phyloP scores from a whole-genome alignment of 2,113 vertebrate species.

The Megaceryle maxima region DNA sequence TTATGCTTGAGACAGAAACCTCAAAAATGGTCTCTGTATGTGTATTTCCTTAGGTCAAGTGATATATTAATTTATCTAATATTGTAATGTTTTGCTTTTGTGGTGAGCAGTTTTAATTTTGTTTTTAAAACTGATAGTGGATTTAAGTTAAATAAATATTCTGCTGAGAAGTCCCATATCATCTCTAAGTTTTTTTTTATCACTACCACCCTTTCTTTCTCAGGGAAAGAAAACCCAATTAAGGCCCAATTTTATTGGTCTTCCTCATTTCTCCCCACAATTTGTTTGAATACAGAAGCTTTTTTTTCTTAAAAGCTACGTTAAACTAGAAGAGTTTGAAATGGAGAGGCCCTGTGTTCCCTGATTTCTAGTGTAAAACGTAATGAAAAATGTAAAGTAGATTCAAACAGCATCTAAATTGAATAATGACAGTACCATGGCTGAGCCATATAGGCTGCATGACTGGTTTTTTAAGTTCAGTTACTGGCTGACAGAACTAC shows the following conservation, averaged over 20 bases:
- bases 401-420: neutral
- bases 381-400: neutral
- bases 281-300: neutral
- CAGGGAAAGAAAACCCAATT: neutral
- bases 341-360: neutral
- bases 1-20: neutral
- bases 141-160: neutral
- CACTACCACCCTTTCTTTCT: neutral
- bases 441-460: neutral
- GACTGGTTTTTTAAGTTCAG: neutral
- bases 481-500: neutral
- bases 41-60: neutral
- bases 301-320: neutral
- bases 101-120: neutral
- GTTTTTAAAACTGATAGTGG: neutral
- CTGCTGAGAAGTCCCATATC: neutral
- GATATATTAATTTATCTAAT: neutral
- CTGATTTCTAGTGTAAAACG: neutral
- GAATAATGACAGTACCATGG: neutral
- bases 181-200: neutral
- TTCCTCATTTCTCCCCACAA: neutral
- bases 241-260: neutral
- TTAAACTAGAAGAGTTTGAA: neutral
- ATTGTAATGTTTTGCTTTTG: neutral
- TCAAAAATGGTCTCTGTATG: neutral